Percentiles rank a stretch among this genome's conserved stretches.
These are phyloP conservation scores for Rhadinocentrus ornatus DNA, from an alignment of 2,797 vertebrate genomes.

Conservation along the genomic window DNA sequence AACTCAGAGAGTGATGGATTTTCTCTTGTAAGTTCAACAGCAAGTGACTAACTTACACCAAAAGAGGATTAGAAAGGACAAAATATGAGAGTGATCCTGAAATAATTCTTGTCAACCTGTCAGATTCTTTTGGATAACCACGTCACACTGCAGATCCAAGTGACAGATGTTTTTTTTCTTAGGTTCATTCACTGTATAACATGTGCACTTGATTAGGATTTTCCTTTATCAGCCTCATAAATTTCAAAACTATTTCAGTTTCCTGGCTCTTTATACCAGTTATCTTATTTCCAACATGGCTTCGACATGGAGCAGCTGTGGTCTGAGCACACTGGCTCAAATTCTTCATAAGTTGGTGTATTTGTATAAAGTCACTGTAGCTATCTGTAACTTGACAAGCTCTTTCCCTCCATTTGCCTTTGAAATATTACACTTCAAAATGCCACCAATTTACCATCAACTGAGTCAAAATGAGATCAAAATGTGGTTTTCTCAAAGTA, in stretches of 20 bases:
- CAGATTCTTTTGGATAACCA: slow-evolving; percentile 35
- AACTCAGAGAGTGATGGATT: slow-evolving; percentile 25
- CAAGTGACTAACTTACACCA: slow-evolving; percentile 37
- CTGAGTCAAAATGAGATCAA: slow-evolving; percentile 7
- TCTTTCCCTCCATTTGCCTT: slow-evolving; percentile 22
- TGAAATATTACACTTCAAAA: slow-evolving; percentile 37
- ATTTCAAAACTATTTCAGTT: slow-evolving; percentile 64
- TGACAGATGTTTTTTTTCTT: slow-evolving; percentile 52
- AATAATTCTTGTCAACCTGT: slow-evolving; percentile 48
- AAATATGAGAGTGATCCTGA: slow-evolving; percentile 21
- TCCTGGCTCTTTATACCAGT: slow-evolving; percentile 57
- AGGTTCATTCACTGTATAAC: slow-evolving; percentile 41
- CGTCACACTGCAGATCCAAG: slow-evolving; percentile 41
- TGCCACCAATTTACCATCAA: slow-evolving; percentile 3
- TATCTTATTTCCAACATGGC: slow-evolving; percentile 57
- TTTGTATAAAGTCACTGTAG: slow-evolving; percentile 51
- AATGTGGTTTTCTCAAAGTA: slow-evolving; percentile 24
- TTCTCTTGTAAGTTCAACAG: slow-evolving; percentile 36
- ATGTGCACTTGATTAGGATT: slow-evolving; percentile 62
- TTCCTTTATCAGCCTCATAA: slow-evolving; percentile 69
- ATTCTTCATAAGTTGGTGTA: slow-evolving; percentile 27
- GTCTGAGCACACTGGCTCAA: slow-evolving; percentile 25
- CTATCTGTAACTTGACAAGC: slow-evolving; percentile 30
- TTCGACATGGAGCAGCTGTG: slow-evolving; percentile 69
- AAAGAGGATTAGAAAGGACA: slow-evolving; percentile 6